Evolutionary conservation across 2,113 vertebrate genomes (phyloP).

Genomic region (Tachysurus vachellii): DNA sequence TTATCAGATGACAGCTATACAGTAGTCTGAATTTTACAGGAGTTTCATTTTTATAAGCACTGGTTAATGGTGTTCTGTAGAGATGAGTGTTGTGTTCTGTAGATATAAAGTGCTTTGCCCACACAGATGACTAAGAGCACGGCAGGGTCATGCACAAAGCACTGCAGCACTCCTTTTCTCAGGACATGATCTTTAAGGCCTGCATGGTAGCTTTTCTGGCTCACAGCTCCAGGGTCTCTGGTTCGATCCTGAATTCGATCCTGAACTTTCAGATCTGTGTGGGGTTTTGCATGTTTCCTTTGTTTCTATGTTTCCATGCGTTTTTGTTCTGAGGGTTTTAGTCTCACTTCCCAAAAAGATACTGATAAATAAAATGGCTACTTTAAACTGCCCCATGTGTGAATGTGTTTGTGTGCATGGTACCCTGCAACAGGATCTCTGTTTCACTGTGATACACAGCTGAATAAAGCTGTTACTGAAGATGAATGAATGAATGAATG

Average conservation of each 20-base stretch:
- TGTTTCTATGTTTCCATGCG: not conserved
- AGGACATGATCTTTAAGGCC: not conserved
- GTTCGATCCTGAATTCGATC: not conserved
- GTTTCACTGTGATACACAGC: not conserved
- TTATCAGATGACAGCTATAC: not conserved
- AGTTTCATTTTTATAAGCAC: not conserved
- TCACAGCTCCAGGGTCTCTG: not conserved
- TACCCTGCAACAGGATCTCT: not conserved
- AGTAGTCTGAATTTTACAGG: not conserved
- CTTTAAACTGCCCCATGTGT: not conserved
- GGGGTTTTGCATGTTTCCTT: not conserved
- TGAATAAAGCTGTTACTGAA: not conserved
- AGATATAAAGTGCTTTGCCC: slow-evolving; percentile 30
- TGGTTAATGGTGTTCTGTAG: not conserved
- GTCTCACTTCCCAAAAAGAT: not conserved
- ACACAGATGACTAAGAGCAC: slow-evolving; percentile 28
- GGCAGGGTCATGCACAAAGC: slow-evolving; percentile 30
- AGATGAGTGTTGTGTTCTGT: slow-evolving; percentile 34
- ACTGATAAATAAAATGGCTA: not conserved
- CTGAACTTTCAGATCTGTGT: not conserved
- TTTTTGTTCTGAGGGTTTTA: not conserved
- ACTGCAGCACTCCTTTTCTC: slow-evolving; percentile 15
- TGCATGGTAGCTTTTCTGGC: not conserved
- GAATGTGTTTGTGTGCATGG: not conserved
- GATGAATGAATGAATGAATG: not conserved